Evolutionary conservation across 2,797 vertebrate species (phyloP).

Genomic region (Gallinago nigripennis): DNA sequence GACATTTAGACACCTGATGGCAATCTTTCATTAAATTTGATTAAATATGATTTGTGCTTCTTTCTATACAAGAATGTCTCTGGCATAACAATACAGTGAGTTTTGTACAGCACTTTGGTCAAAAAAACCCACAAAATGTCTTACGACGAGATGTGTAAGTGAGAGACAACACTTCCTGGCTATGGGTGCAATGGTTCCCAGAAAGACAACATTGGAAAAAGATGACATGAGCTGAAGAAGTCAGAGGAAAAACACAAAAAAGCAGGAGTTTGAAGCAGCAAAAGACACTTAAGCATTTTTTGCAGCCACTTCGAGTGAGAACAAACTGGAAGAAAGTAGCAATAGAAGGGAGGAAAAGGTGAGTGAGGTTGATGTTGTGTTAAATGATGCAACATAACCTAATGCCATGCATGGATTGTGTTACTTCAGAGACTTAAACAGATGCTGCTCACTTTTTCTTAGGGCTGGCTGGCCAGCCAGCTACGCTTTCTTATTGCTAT

Average conservation of each 20-base stretch:
- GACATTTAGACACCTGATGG: constrained; percentile 76
- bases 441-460: constrained; percentile 30
- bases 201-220: background rate
- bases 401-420: constrained; percentile 57
- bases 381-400: constrained; percentile 69
- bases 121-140: background rate
- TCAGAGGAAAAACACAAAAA: background rate
- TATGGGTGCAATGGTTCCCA: background rate
- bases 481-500: background rate
- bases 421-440: constrained; percentile 56
- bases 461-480: constrained; percentile 25
- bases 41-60: constrained; percentile 19
- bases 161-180: background rate
- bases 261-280: background rate
- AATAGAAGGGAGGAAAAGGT: constrained; percentile 46
- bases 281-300: constrained; percentile 33
- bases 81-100: constrained; percentile 20
- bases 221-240: background rate
- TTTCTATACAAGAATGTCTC: background rate
- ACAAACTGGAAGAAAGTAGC: constrained; percentile 20
- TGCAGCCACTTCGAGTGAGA: background rate
- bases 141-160: background rate
- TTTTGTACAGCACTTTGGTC: constrained; percentile 4
- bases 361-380: constrained; percentile 60
- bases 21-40: constrained; percentile 79